Evolutionary conservation across 2,797 vertebrate genomes (phyloP).

Genomic region (Pangasius sanitwongsei): DNA sequence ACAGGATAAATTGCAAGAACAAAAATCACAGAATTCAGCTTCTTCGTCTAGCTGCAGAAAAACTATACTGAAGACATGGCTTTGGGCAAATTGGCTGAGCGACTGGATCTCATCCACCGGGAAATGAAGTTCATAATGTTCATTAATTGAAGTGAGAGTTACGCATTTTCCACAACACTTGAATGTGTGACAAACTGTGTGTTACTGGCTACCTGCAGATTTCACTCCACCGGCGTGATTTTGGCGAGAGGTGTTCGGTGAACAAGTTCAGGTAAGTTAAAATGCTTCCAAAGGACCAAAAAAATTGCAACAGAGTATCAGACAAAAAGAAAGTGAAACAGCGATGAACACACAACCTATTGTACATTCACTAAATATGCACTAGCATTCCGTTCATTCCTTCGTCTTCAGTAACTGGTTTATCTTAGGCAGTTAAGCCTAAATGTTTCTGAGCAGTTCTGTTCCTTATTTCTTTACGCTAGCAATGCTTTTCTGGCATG

Average conservation of each 20-base stretch:
- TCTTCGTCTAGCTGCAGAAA: neutral
- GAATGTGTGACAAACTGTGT: neutral
- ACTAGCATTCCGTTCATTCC: too few relatives aligned
- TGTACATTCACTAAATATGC: neutral
- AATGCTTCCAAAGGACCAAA: neutral
- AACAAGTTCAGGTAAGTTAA: neutral
- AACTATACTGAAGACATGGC: neutral
- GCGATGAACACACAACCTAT: neutral
- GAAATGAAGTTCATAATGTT: neutral
- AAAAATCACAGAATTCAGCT: neutral
- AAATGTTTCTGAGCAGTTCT: neutral
- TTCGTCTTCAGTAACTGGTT: neutral
- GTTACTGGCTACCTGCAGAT: neutral
- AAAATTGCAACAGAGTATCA: neutral
- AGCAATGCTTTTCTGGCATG: neutral
- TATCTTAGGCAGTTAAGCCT: neutral
- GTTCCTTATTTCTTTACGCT: neutral
- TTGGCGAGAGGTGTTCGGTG: neutral
- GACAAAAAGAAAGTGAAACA: neutral
- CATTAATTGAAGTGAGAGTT: neutral
- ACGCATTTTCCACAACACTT: neutral
- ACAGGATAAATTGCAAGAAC: constrained; percentile 6
- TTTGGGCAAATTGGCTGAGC: neutral
- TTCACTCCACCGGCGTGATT: too few relatives aligned
- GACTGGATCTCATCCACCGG: neutral